Evolutionary conservation across 2,797 vertebrate genomes (phyloP), one percentile per base, ranked within the genome.

Genomic region (Sandelia bainsii): DNA sequence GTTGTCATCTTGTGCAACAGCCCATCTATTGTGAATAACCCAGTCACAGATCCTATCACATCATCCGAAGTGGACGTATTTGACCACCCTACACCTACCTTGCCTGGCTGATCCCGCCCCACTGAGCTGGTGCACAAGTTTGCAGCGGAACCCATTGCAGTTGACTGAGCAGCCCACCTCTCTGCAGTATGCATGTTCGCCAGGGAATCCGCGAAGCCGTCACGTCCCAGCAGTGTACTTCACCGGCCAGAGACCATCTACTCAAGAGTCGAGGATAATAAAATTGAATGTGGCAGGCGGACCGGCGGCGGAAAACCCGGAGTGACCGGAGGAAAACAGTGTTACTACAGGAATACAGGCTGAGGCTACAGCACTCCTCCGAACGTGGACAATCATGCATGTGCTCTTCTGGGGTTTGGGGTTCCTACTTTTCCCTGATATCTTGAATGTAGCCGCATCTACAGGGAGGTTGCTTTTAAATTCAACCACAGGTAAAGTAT

Each of bases 301-400:
- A 90, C 80, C 81, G 80, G 73, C 84, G 85, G 79, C 84, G 86
- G 83, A 90, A 79, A 87, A 80, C 52, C 87, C 80, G 84, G 85
- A 90, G 78, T 80, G 79, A 87, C 77, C 81, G 80, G 85, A 89
- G 91, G 91, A 89, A 82, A 65, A 90, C 77, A 89, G 83, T 60
- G 84, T 89, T 83, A 84, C 66, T 74, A 81, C 81, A 87, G 86
- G 85, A 90, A 69, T 76, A 68, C 87, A 83, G 86, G 78, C 88
- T 87, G 90, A 83, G 86, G 79, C 88, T 87, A 88, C 77, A 89
- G 89, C 90, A 87, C 87, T 91, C 83, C 67, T 82, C 87, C 83
- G 88, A 92, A 91, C 85, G 89, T 90, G 89, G 92, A 96, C 92
- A 96, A 96, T 92, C 96, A 98, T 98, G 97, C 94, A 95, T 95